Percentiles rank a stretch among this genome's conserved stretches.
Evolutionary conservation across 2,113 vertebrate genomes (phyloP).

Genomic region (Atherinomorus stipes): DNA sequence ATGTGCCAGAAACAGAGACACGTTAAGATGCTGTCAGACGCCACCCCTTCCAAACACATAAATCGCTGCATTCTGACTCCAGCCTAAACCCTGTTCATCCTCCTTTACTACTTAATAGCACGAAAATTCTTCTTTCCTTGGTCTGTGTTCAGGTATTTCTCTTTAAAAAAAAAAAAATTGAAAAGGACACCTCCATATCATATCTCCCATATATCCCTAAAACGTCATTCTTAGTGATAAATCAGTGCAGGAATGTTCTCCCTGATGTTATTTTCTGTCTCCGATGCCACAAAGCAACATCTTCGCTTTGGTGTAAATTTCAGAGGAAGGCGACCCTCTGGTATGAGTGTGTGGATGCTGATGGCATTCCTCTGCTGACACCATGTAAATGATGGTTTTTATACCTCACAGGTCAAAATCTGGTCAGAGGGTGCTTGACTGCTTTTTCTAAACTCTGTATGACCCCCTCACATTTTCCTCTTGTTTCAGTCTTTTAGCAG

Average conservation of each 20-base stretch:
- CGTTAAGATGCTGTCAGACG: constrained; percentile 5
- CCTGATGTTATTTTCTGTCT: constrained; percentile 33
- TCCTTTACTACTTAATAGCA: constrained; percentile 17
- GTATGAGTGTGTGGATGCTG: constrained; percentile 4
- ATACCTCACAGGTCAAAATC: neutral
- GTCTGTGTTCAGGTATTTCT: constrained; percentile 45
- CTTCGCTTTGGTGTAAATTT: constrained; percentile 13
- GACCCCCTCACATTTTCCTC: constrained; percentile 17
- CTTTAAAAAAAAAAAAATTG: constrained; percentile 25
- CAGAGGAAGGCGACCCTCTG: neutral
- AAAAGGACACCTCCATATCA: constrained; percentile 27
- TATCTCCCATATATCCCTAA: neutral
- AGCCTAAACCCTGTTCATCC: constrained; percentile 27
- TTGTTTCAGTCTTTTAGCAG: constrained; percentile 30
- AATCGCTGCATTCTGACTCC: constrained; percentile 21
- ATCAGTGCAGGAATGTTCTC: constrained; percentile 64
- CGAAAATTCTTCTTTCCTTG: constrained; percentile 24
- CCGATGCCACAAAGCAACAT: constrained; percentile 37
- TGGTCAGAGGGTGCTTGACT: neutral
- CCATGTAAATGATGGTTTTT: constrained; percentile 19
- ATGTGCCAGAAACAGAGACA: no score
- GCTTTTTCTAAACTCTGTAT: constrained; percentile 28
- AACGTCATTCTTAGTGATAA: constrained; percentile 42
- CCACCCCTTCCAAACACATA: constrained; percentile 37
- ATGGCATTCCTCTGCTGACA: neutral